Evolutionary conservation across 2,113 vertebrate genomes (phyloP), one percentile per base, ranked within the genome.

Genomic region (Phalacrocorax aristotelis): DNA sequence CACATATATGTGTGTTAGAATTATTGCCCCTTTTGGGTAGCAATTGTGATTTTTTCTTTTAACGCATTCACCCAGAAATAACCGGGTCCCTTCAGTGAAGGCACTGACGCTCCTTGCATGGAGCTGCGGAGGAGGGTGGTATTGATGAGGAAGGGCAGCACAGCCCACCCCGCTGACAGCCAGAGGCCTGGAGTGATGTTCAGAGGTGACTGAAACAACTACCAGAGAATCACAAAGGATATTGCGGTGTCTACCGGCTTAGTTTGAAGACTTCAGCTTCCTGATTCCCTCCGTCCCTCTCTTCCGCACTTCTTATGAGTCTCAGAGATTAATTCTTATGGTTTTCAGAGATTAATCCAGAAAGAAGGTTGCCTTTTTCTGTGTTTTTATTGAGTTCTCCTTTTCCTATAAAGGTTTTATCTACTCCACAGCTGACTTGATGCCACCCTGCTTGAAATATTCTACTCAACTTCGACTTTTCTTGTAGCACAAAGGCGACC

Each of bases 361-460:
- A 71, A 9, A 44, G 13, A 16, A 26, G 0, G 0, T 54, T 84
- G 40, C 14, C 8, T 89, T 89, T 88, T 13, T 17, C 15, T 70
- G 46, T n/a, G 44, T 34, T 87, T 95, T 94, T 70, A 83, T 40
- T 15, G 25, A 87, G 74, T 29, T 87, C 27, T 2, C 13, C 48
- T 29, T 75, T 65, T 12, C 83, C 78, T 70, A 54, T 38, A 36
- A 87, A 95, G 54, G 6, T 89, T 97, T 95, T 95, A 87, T 91
- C 81, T 90, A 40, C 94, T 86, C 38, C 27, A 6, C 38, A 70
- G 60, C 44, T 90, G 90, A 55, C 75, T 90, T 10, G 32, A 30
- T 76, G 54, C 48, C 48, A 44, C 81, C 93, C 62, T 5, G 16
- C 64, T 90, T 82, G 74, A 79, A 84, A 94, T 88, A 91, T 83